phyloP scores from a whole-genome alignment of 23 tunicate genomes.

The Styela plicata region DNA sequence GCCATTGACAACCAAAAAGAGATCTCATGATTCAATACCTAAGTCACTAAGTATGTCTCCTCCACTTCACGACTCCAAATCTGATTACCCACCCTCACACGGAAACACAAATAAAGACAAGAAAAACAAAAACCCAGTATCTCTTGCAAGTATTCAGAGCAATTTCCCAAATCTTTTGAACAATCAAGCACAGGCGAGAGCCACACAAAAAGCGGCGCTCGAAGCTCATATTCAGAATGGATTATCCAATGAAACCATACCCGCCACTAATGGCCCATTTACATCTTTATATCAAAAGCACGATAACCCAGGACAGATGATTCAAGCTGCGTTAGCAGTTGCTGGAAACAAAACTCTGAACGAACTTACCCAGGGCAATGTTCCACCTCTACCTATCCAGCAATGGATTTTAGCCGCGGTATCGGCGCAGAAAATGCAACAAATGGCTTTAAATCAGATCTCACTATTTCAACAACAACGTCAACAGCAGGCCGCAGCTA shows the following conservation, averaged over 20 bases:
- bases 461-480: conserved; percentile 33
- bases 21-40: neutral
- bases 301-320: conserved; percentile 9
- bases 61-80: neutral
- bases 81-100: neutral
- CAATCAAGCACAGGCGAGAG: neutral
- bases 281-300: neutral
- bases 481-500: conserved; percentile 33
- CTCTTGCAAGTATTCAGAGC: conserved; percentile 14
- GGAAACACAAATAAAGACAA: neutral
- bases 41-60: neutral
- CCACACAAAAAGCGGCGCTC: conserved; percentile 10
- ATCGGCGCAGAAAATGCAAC: conserved; percentile 52
- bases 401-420: conserved; percentile 25
- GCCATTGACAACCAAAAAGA: conserved; percentile 5
- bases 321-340: neutral
- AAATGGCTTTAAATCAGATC: conserved; percentile 22
- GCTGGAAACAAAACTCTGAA: neutral
- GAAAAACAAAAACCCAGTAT: neutral
- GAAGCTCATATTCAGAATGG: conserved; percentile 1
- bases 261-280: neutral
- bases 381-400: conserved; percentile 5
- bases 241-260: neutral
- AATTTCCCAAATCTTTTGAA: conserved; percentile 11
- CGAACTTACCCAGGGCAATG: neutral